Percentiles rank a stretch among this genome's conserved stretches.
phyloP scores from a whole-genome alignment of 2,888 invertebrate genomes.

The Entomobrya proxima region DNA sequence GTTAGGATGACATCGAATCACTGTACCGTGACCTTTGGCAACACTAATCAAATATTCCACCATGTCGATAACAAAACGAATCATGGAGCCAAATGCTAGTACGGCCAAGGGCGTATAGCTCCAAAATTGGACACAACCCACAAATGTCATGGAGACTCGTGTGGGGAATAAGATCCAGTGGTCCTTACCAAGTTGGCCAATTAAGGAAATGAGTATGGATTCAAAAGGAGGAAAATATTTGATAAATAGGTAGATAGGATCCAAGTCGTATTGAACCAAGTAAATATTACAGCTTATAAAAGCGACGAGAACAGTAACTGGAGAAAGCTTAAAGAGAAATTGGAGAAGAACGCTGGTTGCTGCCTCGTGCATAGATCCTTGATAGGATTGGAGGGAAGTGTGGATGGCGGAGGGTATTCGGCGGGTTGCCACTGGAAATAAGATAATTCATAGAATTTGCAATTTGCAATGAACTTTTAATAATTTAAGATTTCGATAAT shows the following conservation, averaged over 20 bases:
- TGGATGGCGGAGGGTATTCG: background rate
- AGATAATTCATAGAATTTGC: background rate
- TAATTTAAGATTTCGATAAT: background rate
- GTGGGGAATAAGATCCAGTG: constrained; percentile 27
- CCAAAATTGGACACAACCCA: constrained; percentile 29
- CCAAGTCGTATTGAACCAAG: background rate
- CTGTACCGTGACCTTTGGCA: background rate
- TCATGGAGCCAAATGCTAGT: constrained; percentile 11
- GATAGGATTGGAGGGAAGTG: background rate
- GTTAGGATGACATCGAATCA: background rate
- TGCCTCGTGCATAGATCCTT: background rate
- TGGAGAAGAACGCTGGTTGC: background rate
- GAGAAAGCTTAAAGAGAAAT: background rate
- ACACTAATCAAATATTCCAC: constrained; percentile 19
- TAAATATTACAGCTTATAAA: background rate
- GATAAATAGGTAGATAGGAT: constrained; percentile 8
- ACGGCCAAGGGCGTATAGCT: background rate
- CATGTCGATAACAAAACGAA: constrained; percentile 15
- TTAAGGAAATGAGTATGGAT: background rate
- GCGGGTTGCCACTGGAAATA: background rate
- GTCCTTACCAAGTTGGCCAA: constrained; percentile 7
- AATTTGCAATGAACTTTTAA: background rate
- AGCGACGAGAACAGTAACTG: background rate
- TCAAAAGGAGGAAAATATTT: background rate
- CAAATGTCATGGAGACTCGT: constrained; percentile 2